A percentile compares a stretch with the other conserved stretches of the same genome.
These are phyloP conservation scores for Monoplex corrugatus DNA, from an alignment of 2,888 invertebrate genomes.

Conservation along the genomic window DNA sequence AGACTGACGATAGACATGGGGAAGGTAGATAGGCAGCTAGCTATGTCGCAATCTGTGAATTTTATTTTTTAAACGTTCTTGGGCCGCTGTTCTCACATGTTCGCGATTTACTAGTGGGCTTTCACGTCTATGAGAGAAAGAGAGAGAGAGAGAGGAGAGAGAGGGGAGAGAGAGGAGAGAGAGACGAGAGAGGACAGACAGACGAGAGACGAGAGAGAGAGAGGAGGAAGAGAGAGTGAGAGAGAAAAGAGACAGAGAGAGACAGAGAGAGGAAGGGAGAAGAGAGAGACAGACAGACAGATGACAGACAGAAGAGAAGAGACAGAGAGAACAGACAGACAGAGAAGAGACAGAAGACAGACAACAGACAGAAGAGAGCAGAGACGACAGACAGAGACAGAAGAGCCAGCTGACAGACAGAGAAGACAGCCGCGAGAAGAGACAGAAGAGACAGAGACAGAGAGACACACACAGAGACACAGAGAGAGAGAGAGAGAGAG, in stretches of 20 bases:
- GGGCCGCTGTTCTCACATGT: too few relatives aligned
- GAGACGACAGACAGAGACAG: neutral
- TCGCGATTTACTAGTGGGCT: too few relatives aligned
- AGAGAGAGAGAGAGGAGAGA: neutral
- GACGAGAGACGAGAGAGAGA: neutral
- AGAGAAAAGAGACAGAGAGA: neutral
- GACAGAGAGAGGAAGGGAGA: neutral
- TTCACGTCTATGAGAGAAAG: too few relatives aligned
- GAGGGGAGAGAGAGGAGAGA: neutral
- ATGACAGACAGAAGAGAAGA: neutral
- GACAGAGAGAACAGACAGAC: neutral
- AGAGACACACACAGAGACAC: neutral
- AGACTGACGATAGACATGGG: too few relatives aligned
- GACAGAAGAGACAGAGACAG: neutral
- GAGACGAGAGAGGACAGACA: neutral
- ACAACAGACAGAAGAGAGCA: neutral
- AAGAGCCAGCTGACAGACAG: neutral
- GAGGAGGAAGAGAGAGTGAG: neutral
- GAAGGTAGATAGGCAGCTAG: too few relatives aligned
- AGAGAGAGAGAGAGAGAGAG: too few relatives aligned
- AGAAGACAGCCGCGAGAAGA: neutral
- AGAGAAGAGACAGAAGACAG: neutral
- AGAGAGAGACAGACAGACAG: too few relatives aligned
- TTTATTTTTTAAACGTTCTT: too few relatives aligned
- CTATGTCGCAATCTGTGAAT: too few relatives aligned